Percentiles rank a stretch among this genome's conserved stretches.
Conservation (phyloP, 2,113 vertebrate genomes). For the Menura novaehollandiae region DNA sequence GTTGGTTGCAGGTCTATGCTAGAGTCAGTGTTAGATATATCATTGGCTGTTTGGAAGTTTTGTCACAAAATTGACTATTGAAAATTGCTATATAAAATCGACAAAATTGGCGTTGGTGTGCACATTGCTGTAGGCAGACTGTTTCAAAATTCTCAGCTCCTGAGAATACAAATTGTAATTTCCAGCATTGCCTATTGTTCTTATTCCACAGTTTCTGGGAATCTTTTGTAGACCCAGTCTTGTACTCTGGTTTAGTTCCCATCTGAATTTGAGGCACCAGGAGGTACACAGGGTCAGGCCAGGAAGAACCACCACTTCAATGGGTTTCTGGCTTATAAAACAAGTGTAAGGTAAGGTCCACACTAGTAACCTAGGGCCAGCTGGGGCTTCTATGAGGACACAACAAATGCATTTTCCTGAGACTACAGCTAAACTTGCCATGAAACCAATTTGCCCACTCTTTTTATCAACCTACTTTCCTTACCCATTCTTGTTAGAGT, state of each 20-base stretch:
- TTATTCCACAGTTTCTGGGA: neutral
- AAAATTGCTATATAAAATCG: neutral
- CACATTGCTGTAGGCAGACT: neutral
- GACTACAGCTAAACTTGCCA: neutral
- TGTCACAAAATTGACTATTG: neutral
- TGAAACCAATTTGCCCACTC: neutral
- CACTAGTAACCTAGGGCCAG: neutral
- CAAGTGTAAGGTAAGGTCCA: neutral
- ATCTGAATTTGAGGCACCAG: neutral
- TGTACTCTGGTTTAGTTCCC: neutral
- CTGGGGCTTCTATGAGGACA: neutral
- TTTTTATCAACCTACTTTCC: neutral
- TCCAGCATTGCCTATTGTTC: neutral
- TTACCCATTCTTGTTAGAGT: neutral
- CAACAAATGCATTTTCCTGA: neutral
- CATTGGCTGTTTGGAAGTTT: neutral
- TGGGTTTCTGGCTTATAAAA: neutral
- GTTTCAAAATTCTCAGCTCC: neutral
- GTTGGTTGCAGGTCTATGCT: neutral
- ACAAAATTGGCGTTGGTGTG: neutral
- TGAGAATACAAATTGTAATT: neutral
- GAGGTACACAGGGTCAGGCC: neutral
- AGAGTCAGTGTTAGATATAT: neutral
- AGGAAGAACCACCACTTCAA: neutral
- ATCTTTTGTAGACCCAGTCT: neutral